Evolutionary conservation across 2,113 vertebrate species (phyloP), one percentile per base, ranked within the genome.

Genomic region (Pica pica): DNA sequence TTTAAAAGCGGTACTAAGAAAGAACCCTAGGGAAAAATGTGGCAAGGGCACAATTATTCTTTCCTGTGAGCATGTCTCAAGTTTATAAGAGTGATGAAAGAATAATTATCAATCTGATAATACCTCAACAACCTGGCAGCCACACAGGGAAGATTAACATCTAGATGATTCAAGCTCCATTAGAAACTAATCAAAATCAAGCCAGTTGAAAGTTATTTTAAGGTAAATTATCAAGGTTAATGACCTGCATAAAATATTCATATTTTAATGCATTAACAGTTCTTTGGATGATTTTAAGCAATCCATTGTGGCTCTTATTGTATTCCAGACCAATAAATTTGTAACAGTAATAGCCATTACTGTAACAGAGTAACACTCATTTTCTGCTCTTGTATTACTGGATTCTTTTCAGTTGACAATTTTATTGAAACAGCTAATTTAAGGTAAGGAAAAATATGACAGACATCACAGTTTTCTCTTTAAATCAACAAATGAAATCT

Each of bases 181-280:
- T 94, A 94, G 52, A 94, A 94, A 92, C 47, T 84, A 91, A 92
- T 73, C 44, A 92, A 96, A 93, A 93, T 94, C 86, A 89, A 87
- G 53, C 22, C 31, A 53, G 87, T 92, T 78, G 83, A 81, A 81
- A 92, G 65, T 95, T 96, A 74, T 94, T 95, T 91, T 94, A 95
- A 92, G 64, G 69, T 91, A 94, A 89, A 91, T 87, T 81, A 94
- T 89, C 41, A 87, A 78, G 91, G 73, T 91, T 95, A 95, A 87
- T 82, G 47, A 90, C 77, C 73, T 89, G 28, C 56, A 92, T 91
- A 82, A 95, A 97, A 96, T 92, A 97, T 95, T 94, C 17, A 81
- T 91, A 78, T 75, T 89, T 89, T 82, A 92, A 90, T 86, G 46
- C 73, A 76, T 80, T 87, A 89, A 76, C 23, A 27, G 22, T 61